Evolutionary conservation across 2,113 vertebrate genomes (phyloP), one percentile per base, ranked within the genome.

Genomic region (Boulengeromyrus knoepffleri): DNA sequence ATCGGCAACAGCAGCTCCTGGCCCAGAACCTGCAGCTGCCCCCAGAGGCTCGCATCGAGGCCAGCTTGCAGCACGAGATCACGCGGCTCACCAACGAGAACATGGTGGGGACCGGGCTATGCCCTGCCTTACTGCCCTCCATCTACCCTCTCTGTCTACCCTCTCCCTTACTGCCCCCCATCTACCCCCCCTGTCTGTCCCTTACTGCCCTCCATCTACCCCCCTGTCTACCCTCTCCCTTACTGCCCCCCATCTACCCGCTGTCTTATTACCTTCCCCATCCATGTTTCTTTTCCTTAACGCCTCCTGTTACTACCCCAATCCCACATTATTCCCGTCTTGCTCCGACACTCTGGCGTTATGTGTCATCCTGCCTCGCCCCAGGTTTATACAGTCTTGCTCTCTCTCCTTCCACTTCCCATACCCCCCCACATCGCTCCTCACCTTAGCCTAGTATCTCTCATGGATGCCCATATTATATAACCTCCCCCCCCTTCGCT

Each of bases 61-160:
- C 96, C 66, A 96, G 97, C 31, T 95, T 99, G 36, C 97, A 99
- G 93, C 97, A 98, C 0, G 98, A 99, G 94, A 98, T 99, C 93
- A 97, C 96, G n/a, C 96, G 97, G 3, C 96, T 99, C 46, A 97
- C 99, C 2, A 97, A 96, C 0, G 97, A 99, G 77, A 99, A 99
- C 95, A 39, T 99, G 97, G 98, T 99, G 93, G 92, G 97, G 92
- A 62, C 74, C 36, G 19, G 52, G 53, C 27, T 49, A 5, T 49
- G 50, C 45, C 21, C 27, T 36, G 15, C 66, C 15, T 89, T 7
- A 6, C 7, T 88, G 52, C 80, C 0, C n/a, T 21, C 84, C 50
- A 80, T 89, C 12, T 53, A 19, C 10, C 50, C 50, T 12, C 36
- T 21, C 89, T 21, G 88, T 87, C 3, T 70, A 66, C 24, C 58